Conservation (phyloP, 2,113 vertebrate species). For the Onychostruthus taczanowskii region DNA sequence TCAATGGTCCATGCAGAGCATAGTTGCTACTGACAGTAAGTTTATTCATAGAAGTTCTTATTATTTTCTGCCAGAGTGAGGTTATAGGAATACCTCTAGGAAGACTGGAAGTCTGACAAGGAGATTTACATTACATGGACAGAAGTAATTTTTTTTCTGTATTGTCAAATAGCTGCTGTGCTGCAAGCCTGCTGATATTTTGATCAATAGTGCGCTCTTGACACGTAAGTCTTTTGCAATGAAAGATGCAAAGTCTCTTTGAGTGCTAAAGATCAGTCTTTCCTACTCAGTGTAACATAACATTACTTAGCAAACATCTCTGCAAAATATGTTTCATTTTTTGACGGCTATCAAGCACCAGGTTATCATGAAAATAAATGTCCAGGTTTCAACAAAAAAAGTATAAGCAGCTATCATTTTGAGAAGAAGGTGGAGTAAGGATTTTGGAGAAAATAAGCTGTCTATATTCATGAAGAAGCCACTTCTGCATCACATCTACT, state of each 20-base stretch:
- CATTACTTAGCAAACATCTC: not conserved
- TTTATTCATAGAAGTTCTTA: conserved; percentile 19
- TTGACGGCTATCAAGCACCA: not conserved
- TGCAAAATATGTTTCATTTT: not conserved
- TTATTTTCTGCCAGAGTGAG: not conserved
- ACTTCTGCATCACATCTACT: not conserved
- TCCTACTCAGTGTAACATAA: not conserved
- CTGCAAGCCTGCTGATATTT: not conserved
- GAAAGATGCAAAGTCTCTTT: not conserved
- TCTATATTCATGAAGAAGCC: conserved; percentile 22
- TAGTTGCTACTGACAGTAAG: not conserved
- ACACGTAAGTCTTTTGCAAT: not conserved
- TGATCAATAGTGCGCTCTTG: conserved; percentile 12
- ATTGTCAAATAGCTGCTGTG: not conserved
- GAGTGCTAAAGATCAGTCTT: not conserved
- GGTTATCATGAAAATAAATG: conserved; percentile 1
- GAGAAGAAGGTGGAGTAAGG: not conserved
- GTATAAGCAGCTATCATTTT: not conserved
- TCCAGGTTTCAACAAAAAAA: not conserved
- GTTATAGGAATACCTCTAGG: not conserved
- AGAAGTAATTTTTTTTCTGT: conserved; percentile 5
- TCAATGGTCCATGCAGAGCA: not conserved
- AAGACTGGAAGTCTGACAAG: not conserved
- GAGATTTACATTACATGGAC: not conserved
- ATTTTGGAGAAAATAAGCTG: conserved; percentile 2